These are phyloP conservation scores for Ormyrus nitidulus DNA, from an alignment of 2,888 invertebrate species.

Conservation along the genomic window DNA sequence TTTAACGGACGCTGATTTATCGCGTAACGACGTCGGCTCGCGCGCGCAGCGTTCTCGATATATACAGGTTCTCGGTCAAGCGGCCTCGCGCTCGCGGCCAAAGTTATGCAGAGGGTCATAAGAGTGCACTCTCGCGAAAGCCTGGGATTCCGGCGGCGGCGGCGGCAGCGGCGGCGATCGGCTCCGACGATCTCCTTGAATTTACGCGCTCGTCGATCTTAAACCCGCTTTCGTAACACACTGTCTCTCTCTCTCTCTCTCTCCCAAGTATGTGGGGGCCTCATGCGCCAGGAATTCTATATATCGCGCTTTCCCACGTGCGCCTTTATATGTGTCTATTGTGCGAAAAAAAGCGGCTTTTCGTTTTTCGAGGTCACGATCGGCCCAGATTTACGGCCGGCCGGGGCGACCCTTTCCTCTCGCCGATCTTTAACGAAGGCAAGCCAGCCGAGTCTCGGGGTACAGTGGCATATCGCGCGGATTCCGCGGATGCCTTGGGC, in stretches of 20 bases:
- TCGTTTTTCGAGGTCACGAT: slow-evolving; percentile 58
- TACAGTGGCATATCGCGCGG: not conserved
- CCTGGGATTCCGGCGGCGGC: slow-evolving; percentile 62
- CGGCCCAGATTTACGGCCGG: slow-evolving; percentile 56
- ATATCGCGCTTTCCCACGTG: slow-evolving; percentile 58
- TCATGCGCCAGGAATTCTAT: slow-evolving; percentile 52
- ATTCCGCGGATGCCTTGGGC: not conserved
- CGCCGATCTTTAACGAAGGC: slow-evolving; percentile 12
- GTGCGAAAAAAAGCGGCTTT: slow-evolving; percentile 50
- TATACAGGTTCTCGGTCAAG: slow-evolving; percentile 72
- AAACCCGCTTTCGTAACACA: slow-evolving; percentile 58
- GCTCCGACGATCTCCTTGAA: slow-evolving; percentile 62
- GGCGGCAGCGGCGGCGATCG: slow-evolving; percentile 56
- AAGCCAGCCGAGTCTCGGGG: not conserved
- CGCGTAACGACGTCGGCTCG: slow-evolving; percentile 71
- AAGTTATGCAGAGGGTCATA: slow-evolving; percentile 72
- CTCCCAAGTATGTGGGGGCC: slow-evolving; percentile 40
- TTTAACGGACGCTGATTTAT: slow-evolving; percentile 73
- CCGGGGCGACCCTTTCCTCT: slow-evolving; percentile 35
- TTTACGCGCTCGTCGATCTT: slow-evolving; percentile 64
- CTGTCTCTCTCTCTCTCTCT: slow-evolving; percentile 7
- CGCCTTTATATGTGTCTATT: slow-evolving; percentile 51
- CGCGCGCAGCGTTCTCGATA: slow-evolving; percentile 62
- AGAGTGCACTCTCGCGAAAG: slow-evolving; percentile 64
- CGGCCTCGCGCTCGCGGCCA: slow-evolving; percentile 63